Percentiles rank a stretch among this genome's conserved stretches.
Evolutionary conservation across 2,888 invertebrate genomes (phyloP).

Genomic region (Erebia palarica): DNA sequence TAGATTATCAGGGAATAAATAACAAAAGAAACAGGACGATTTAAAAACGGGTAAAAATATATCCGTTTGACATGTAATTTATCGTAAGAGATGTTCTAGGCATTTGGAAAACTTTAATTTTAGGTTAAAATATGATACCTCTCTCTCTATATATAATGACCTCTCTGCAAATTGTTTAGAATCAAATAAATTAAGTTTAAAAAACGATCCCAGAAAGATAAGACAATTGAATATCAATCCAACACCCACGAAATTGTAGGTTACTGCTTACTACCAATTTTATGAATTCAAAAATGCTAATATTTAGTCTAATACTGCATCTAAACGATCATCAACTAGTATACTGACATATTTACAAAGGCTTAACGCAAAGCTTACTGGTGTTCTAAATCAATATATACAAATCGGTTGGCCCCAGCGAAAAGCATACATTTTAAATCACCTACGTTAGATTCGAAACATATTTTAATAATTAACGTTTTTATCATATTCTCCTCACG

Average conservation of each 20-base stretch:
- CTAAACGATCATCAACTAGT: constrained; percentile 15
- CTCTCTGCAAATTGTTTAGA: neutral
- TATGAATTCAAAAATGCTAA: neutral
- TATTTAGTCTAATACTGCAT: neutral
- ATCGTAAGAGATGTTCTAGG: constrained; percentile 80
- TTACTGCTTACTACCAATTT: neutral
- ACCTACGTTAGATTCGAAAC: constrained; percentile 20
- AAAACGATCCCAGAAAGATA: neutral
- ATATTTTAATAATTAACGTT: constrained; percentile 5
- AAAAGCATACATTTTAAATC: constrained; percentile 45
- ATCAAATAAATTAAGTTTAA: neutral
- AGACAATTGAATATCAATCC: neutral
- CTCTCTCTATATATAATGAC: neutral
- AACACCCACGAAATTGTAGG: neutral
- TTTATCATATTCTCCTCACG: constrained; percentile 46
- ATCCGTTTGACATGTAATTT: neutral
- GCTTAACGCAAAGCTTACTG: constrained; percentile 47
- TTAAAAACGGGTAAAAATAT: neutral
- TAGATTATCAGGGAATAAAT: constrained; percentile 1
- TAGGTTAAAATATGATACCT: constrained; percentile 24
- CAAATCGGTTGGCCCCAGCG: constrained; percentile 62
- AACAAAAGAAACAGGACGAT: constrained; percentile 23
- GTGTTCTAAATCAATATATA: constrained; percentile 54
- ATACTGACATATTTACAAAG: constrained; percentile 45
- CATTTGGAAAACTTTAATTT: constrained; percentile 28